Evolutionary conservation across 2,888 invertebrate species (phyloP), one percentile per base, ranked within the genome.

Genomic region (Catocala nupta): DNA sequence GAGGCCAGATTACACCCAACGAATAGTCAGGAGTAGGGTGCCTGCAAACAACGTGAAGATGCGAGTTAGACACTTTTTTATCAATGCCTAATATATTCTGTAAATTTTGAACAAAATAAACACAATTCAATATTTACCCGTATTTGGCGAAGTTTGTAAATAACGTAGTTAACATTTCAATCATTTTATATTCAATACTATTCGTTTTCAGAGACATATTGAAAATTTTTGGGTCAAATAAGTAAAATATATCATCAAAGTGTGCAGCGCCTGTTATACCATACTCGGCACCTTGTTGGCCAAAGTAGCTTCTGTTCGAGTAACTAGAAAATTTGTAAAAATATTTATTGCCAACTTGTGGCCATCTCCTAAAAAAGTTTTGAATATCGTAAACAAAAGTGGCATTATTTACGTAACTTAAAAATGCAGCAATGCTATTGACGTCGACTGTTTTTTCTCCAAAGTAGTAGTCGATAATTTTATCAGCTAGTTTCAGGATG

Each of bases 191-290:
- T 39, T 66, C 67, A 36, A n/a, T 49, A n/a, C 56, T 68, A 43
- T 49, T 52, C 48, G n/a, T 50, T 36, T 51, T 9, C 9, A 59
- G 25, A 13, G 42, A 8, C 11, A 65, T 25, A 42, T 50, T 49
- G n/a, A 59, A 33, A 6, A 8, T 7, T 51, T 67, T 62, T 1
- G 81, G 58, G 34, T 85, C 68, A 53, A 89, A 88, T 8, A 90
- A 47, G 47, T 89, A 86, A 59, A 80, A 71, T 9, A 84, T 50
- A 39, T 88, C 88, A 5, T 89, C 89, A 8, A 82, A 52, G 59
- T 90, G 89, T 0, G 80, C 60, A 3, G 82, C 69, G 7, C 85
- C 88, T 0, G 16, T 48, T 6, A 87, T 53, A 2, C 77, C 84
- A 42, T 81, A 83, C 6, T 77, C 69, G 0, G 60, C 61, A 3